These are phyloP conservation scores for Pygocentrus nattereri DNA, from an alignment of 2,797 vertebrate genomes.

Conservation along the genomic window DNA sequence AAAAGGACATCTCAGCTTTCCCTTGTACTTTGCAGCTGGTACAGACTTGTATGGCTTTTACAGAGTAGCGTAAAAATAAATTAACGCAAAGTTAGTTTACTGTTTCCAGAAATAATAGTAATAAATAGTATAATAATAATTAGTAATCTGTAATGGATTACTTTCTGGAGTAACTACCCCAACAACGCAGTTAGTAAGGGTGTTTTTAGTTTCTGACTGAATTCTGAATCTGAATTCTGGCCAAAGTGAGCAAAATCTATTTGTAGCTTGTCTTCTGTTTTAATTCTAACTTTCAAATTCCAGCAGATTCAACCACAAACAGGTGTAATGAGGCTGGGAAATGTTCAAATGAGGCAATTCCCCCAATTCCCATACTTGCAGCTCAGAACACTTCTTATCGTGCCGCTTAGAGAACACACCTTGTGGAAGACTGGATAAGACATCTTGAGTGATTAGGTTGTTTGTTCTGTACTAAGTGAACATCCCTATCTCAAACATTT, in stretches of 20 bases:
- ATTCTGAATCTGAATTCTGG: background rate
- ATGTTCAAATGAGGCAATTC: constrained; percentile 39
- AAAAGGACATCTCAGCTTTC: too few species aligned
- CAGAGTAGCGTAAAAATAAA: too few species aligned
- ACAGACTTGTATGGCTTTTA: too few species aligned
- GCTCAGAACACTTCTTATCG: constrained; percentile 34
- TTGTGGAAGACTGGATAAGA: constrained; percentile 44
- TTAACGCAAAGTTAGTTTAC: too few species aligned
- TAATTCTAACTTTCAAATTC: background rate
- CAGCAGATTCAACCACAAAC: constrained; percentile 47
- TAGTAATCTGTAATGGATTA: too few species aligned
- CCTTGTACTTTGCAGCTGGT: too few species aligned
- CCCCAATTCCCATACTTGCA: constrained; percentile 20
- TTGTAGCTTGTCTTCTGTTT: background rate
- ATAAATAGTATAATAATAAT: too few species aligned
- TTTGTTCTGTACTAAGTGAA: constrained; percentile 31
- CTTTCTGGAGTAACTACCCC: too few species aligned
- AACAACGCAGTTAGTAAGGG: too few species aligned
- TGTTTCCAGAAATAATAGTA: too few species aligned
- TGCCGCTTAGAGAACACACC: constrained; percentile 28
- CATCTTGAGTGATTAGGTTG: constrained; percentile 46
- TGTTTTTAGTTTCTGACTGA: background rate
- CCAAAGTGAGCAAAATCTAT: background rate
- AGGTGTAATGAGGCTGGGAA: constrained; percentile 43
- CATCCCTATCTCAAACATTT: background rate